phyloP scores from a whole-genome alignment of 2,113 vertebrate genomes.

The Chaetops frenatus region DNA sequence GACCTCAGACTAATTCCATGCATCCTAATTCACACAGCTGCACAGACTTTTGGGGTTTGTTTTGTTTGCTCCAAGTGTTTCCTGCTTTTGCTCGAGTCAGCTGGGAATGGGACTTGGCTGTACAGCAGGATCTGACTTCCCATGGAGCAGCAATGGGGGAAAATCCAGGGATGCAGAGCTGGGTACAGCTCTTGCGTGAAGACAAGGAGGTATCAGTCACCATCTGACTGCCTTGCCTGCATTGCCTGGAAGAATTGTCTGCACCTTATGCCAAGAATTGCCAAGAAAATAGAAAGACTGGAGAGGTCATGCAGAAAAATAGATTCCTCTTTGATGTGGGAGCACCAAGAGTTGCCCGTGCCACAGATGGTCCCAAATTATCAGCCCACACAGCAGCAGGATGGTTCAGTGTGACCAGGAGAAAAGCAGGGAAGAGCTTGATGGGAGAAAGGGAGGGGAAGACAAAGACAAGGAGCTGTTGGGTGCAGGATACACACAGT shows the following conservation, averaged over 20 bases:
- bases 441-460: neutral
- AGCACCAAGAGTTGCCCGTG: neutral
- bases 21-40: neutral
- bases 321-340: neutral
- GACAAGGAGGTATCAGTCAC: neutral
- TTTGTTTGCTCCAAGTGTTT: neutral
- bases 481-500: rapidly evolving
- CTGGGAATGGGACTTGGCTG: neutral
- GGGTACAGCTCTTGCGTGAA: neutral
- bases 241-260: neutral
- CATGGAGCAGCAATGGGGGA: neutral
- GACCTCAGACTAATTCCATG: neutral
- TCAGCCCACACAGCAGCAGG: neutral
- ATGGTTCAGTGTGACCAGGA: neutral
- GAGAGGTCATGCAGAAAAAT: neutral
- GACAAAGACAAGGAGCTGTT: rapidly evolving
- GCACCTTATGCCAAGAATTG: neutral
- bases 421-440: neutral
- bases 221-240: neutral
- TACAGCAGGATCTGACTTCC: neutral
- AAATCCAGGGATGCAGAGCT: neutral
- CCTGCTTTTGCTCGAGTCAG: neutral
- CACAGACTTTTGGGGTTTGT: neutral
- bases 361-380: neutral
- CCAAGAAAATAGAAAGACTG: neutral